phyloP scores from a whole-genome alignment of 2,797 vertebrate species.

The Sebastes steindachneri region DNA sequence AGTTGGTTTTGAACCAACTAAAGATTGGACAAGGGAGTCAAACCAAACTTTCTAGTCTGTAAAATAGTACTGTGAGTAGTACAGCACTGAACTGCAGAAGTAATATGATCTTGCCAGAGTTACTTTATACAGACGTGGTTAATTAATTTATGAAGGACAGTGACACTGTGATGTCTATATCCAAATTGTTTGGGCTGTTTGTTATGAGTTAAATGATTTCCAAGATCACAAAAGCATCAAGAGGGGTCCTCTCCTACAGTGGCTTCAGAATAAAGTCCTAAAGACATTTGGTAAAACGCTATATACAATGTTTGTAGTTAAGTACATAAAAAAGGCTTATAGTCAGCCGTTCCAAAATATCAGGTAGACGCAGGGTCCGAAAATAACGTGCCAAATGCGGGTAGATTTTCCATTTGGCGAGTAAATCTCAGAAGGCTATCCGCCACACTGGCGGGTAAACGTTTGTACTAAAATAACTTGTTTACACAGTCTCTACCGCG shows the following conservation, averaged over 20 bases:
- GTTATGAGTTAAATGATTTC: not conserved
- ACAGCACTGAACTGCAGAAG: not conserved
- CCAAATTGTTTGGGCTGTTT: not conserved
- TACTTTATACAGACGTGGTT: not conserved
- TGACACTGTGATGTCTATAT: not conserved
- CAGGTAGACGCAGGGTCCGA: no score
- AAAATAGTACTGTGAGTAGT: not conserved
- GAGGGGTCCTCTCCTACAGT: not conserved
- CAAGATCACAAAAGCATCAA: not conserved
- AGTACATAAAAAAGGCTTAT: not conserved
- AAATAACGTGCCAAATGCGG: no score
- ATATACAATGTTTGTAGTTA: not conserved
- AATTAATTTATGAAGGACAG: not conserved
- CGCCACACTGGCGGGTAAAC: no score
- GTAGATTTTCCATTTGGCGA: no score
- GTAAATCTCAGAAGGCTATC: no score
- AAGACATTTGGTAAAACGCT: not conserved
- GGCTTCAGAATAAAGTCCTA: not conserved
- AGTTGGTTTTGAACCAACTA: not conserved
- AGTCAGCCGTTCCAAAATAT: not conserved
- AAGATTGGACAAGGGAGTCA: not conserved
- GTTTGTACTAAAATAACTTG: no score
- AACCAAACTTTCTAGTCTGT: not conserved
- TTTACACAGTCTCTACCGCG: no score
- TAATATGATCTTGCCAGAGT: not conserved